A percentile compares a stretch with the other conserved stretches of the same genome.
Evolutionary conservation across 2,888 invertebrate species (phyloP).

Genomic region (Chrysina gloriosa): DNA sequence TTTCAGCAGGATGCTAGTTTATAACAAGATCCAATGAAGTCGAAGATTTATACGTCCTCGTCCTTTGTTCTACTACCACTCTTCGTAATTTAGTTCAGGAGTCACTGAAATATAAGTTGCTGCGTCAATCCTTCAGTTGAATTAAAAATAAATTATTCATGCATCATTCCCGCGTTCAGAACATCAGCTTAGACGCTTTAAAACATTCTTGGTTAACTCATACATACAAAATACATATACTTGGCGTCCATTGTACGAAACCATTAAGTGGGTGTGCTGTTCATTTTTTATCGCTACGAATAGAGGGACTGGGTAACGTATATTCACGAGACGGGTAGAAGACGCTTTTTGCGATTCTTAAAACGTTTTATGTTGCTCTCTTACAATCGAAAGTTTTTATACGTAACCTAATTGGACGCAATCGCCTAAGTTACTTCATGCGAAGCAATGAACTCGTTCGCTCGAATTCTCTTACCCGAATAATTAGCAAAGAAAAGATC

Average conservation of each 20-base stretch:
- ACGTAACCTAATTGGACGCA: not conserved
- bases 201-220: constrained; percentile 29
- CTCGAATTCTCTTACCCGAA: too few species aligned
- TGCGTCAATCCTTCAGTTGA: constrained; percentile 35
- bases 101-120: constrained; percentile 32
- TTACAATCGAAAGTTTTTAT: constrained; percentile 19
- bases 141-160: constrained; percentile 37
- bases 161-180: constrained; percentile 30
- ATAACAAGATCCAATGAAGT: constrained; percentile 4
- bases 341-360: not conserved
- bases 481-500: too few species aligned
- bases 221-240: constrained; percentile 23
- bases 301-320: constrained; percentile 11
- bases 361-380: not conserved
- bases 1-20: not conserved
- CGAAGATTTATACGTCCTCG: not conserved
- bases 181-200: constrained; percentile 32
- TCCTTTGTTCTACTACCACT: constrained; percentile 7
- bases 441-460: too few species aligned
- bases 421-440: not conserved
- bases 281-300: constrained; percentile 33
- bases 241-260: constrained; percentile 9
- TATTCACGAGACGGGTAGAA: not conserved
- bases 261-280: constrained; percentile 25
- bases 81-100: constrained; percentile 26